Evolutionary conservation across 2,113 vertebrate genomes (phyloP).

Genomic region (Dascyllus trimaculatus): DNA sequence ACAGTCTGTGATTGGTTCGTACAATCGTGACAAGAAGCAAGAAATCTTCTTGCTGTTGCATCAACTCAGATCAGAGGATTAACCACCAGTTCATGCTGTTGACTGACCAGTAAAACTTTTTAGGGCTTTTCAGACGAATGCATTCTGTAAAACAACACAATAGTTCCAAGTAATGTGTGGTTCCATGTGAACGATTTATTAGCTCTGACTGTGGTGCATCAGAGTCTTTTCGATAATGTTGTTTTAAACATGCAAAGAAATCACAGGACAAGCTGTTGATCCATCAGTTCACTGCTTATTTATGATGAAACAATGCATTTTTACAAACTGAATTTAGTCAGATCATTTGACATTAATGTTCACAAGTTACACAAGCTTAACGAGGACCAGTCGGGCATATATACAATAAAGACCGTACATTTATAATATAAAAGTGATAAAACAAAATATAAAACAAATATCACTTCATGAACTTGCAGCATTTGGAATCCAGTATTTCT

Average conservation of each 20-base stretch:
- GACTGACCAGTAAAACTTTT: too few species aligned
- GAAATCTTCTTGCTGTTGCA: too few species aligned
- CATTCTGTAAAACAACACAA: too few species aligned
- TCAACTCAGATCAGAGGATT: too few species aligned
- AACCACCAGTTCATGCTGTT: too few species aligned
- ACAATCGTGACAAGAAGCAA: too few species aligned
- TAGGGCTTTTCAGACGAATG: too few species aligned
- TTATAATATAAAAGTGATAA: conserved; percentile 74
- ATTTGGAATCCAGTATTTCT: conserved; percentile 84
- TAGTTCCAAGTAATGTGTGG: too few species aligned
- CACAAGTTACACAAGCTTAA: conserved; percentile 72
- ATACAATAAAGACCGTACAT: conserved; percentile 68
- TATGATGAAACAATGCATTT: conserved; percentile 42
- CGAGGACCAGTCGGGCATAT: conserved; percentile 68
- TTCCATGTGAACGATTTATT: too few species aligned
- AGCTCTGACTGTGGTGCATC: too few species aligned
- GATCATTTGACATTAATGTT: conserved; percentile 67
- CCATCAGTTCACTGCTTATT: conserved; percentile 24
- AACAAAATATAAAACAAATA: conserved; percentile 79
- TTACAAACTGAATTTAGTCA: conserved; percentile 72
- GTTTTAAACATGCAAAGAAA: background rate
- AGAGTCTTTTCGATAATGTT: too few species aligned
- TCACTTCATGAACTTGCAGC: conserved; percentile 79
- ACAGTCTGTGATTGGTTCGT: too few species aligned
- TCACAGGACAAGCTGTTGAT: background rate